Conservation (phyloP, 2,888 invertebrate genomes). For the Tenthredo distinguenda region DNA sequence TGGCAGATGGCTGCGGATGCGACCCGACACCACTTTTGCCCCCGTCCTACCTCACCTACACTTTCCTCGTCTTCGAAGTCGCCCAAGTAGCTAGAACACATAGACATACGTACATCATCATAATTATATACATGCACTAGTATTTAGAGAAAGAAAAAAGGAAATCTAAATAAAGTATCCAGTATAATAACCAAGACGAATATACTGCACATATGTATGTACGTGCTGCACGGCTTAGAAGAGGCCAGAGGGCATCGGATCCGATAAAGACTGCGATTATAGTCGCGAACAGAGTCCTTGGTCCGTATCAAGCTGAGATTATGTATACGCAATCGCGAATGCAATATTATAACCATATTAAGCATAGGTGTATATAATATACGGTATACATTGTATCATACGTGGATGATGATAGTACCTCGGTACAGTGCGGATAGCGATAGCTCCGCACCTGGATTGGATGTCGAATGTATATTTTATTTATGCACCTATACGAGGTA, state of each 20-base stretch:
- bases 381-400: neutral
- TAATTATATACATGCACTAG: neutral
- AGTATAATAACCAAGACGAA: neutral
- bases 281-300: neutral
- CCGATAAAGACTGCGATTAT: conserved; percentile 5
- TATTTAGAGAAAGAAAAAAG: neutral
- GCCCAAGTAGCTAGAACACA: neutral
- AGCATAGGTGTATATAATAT: neutral
- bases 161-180: neutral
- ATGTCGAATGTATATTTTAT: too few species aligned
- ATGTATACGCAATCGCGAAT: neutral
- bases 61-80: neutral
- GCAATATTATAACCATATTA: neutral
- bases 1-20: conserved; percentile 68
- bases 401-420: neutral
- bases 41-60: neutral
- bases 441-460: too few species aligned
- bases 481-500: too few species aligned
- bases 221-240: neutral
- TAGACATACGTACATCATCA: neutral
- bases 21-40: conserved; percentile 66
- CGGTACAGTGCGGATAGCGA: too few species aligned
- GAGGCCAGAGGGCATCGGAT: conserved; percentile 25
- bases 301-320: neutral
- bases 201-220: neutral